Base-by-base conservation (phyloP, 2,888 invertebrate genomes). In the Drosophila fungiperda region DNA sequence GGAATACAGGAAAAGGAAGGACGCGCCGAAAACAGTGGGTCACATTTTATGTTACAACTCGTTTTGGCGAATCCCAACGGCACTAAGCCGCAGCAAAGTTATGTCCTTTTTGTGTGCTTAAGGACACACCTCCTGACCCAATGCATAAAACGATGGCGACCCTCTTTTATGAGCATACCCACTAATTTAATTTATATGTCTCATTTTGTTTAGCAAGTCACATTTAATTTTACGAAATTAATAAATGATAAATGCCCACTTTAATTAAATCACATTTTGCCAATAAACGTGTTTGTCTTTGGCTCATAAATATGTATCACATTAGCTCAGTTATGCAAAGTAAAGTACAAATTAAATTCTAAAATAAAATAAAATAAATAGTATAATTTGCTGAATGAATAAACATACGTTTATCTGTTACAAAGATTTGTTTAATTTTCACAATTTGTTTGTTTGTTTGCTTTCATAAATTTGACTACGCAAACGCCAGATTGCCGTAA, bases 11-110 rank as follows among this genome's bases (percentile, higher is more conserved):
- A 77, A 80, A 78, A 78, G 76, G 69, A 64, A 76, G 68, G 66
- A 67, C 62, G 71, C 67, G 52, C 57, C 58, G 59, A 69, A 52
- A 73, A 68, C 82, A 77, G 69, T 79, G 77, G 86, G 74, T 80
- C 82, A 76, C 83, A 87, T 84, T 85, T 85, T 87, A 84, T 74
- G 87, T 67, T 72, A 66, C 79, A 86, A 86, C 80, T 73, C 76
- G 66, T 62, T 80, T 80, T 54, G 55, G 29, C 50, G 20, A 60
- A 68, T 68, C 49, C 35, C 68, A 59, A 38, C 50, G 48, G 65
- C 65, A 68, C 54, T 68, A 75, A 84, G 59, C 90, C 88, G 64
- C 82, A 87, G 75, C 86, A 87, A 77, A 89, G 85, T 87, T 79
- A 53, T 60, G 50, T 52, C 64, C 35, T 65, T 50, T 62, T 66